Percentiles rank a stretch among this genome's conserved stretches.
These are phyloP conservation scores for Aleiodes alternator DNA, from an alignment of 2,888 invertebrate genomes.

Conservation along the genomic window DNA sequence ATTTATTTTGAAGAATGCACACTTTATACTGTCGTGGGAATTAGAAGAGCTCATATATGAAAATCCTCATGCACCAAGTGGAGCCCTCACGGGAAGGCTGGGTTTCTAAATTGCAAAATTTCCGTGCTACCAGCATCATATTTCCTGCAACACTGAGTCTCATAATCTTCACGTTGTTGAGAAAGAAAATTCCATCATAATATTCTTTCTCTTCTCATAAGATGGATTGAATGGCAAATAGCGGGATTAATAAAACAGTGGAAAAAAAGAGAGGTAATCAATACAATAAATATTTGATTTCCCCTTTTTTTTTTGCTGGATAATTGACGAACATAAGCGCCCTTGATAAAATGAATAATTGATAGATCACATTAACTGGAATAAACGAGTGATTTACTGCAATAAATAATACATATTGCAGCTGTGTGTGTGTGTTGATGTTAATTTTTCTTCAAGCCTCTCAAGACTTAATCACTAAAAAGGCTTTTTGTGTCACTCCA, in stretches of 20 bases:
- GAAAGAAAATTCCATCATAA: slow-evolving; percentile 6
- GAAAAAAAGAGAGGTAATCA: no score
- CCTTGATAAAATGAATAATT: no score
- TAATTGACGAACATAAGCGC: no score
- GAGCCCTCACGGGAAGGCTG: slow-evolving; percentile 30
- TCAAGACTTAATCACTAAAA: not conserved
- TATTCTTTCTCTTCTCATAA: not conserved
- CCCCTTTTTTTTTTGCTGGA: no score
- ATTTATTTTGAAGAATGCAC: slow-evolving; percentile 11
- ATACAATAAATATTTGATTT: no score
- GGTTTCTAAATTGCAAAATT: slow-evolving; percentile 47
- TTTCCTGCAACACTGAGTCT: slow-evolving; percentile 37
- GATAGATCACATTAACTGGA: no score
- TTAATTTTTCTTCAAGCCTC: not conserved
- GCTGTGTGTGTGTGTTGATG: not conserved
- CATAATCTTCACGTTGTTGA: slow-evolving; percentile 14
- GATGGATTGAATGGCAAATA: not conserved
- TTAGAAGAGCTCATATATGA: slow-evolving; percentile 37
- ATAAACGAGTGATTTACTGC: no score
- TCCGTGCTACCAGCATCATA: slow-evolving; percentile 48
- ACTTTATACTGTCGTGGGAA: slow-evolving; percentile 15
- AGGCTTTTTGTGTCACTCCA: slow-evolving; percentile 9
- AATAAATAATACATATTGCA: not conserved
- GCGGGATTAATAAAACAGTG: not conserved
- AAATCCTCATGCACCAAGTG: slow-evolving; percentile 29